Base-by-base conservation (phyloP, 2,888 invertebrate genomes). In the Protophormia terraenovae region DNA sequence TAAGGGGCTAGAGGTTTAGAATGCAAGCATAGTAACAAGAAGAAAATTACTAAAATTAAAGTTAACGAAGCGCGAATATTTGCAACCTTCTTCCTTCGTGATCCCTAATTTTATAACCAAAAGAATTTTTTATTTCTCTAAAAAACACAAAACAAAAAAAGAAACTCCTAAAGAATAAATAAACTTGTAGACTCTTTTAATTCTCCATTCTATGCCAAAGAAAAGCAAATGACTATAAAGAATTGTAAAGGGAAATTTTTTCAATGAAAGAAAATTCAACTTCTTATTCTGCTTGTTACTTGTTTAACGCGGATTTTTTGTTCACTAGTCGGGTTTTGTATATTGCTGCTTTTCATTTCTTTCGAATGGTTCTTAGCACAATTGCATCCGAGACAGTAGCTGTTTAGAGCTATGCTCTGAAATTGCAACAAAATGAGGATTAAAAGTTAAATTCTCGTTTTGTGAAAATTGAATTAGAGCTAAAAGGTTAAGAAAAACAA, bases 61-160 rank as follows among this genome's bases (percentile, higher is more conserved):
- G 88, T 88, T 90, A 90, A 90, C 90, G 90, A 90, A 90, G 90
- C 90, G 89, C 88, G 88, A 90, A 90, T 89, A 90, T 89, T 89
- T 77, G 72, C 77, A 80, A 81, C 72, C 38, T 76, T 75, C 73
- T 78, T 62, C 60, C 62, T 62, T 62, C 32, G 71, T 50, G 69
- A 84, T 64, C 32, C 69, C 73, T 60, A 72, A 80, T 80, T 80
- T 80, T 16, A 10, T 29, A 35, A 66, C n/a, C 38, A 47, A 12
- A 72, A 27, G 35, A 69, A 5, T 64, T 58, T 19, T 77, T 8
- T 45, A 55, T 16, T 22, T 24, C 3, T 45, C n/a, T 64, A 29
- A 29, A 27, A 27, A 62, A 62, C 8, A 27, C 19, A 35, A n/a
- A 35, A 55, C 3, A 47, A 45, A 27, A 1, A 32, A 41, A 27